Percentiles rank a stretch among this genome's conserved stretches.
Conservation (phyloP, 2,113 vertebrate species). For the Eurystomus gularis region DNA sequence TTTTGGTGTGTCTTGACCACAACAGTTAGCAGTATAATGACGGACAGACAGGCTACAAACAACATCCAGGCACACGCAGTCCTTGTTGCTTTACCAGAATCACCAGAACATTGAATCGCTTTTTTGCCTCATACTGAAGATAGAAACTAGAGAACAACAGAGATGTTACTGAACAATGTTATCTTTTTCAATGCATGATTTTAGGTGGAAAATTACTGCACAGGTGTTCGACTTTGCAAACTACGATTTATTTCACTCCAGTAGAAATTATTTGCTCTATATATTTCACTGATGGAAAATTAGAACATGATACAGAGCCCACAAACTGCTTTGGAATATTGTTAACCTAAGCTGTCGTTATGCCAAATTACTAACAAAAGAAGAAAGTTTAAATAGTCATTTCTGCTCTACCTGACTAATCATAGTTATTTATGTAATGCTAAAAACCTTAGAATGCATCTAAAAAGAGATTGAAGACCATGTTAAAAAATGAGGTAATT, state of each 20-base stretch:
- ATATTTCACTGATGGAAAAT: constrained; percentile 45
- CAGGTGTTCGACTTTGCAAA: constrained; percentile 31
- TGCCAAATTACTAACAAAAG: constrained; percentile 18
- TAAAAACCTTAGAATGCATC: constrained; percentile 13
- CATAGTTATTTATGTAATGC: constrained; percentile 50
- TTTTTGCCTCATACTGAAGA: constrained; percentile 33
- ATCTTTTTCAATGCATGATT: constrained; percentile 19
- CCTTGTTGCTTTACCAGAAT: background rate
- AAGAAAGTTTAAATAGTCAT: constrained; percentile 4
- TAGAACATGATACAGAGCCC: constrained; percentile 6
- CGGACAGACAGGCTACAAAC: background rate
- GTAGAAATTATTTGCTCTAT: constrained; percentile 11
- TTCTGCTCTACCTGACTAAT: constrained; percentile 29
- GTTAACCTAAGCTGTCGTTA: constrained; percentile 45
- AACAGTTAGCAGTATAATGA: constrained; percentile 26
- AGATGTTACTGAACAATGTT: constrained; percentile 26
- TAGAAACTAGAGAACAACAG: constrained; percentile 35
- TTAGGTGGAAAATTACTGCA: constrained; percentile 56
- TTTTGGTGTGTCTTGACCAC: constrained; percentile 13
- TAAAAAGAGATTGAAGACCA: constrained; percentile 7
- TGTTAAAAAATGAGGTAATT: constrained; percentile 32
- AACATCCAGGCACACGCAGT: constrained; percentile 23
- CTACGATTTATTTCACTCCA: constrained; percentile 34
- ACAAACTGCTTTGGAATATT: constrained; percentile 19
- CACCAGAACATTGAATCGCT: background rate